Percentiles rank a stretch among this genome's conserved stretches.
Conservation (phyloP, 2,888 invertebrate genomes). For the Tridacna gigas region DNA sequence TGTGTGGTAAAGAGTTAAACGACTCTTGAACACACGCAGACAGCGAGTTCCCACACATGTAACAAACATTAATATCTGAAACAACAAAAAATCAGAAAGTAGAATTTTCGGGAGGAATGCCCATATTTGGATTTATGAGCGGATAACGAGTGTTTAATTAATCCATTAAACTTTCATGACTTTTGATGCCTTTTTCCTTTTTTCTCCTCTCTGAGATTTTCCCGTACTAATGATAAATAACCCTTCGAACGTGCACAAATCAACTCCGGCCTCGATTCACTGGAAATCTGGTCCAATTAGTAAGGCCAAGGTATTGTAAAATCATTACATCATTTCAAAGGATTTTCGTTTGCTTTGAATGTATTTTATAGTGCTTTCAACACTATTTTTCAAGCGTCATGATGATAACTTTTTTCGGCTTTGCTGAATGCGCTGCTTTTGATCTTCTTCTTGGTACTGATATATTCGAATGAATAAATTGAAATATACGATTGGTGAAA, state of each 20-base stretch:
- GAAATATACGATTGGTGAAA: too few relatives aligned
- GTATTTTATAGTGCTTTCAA: too few relatives aligned
- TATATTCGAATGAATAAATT: too few relatives aligned
- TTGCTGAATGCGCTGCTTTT: too few relatives aligned
- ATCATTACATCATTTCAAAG: too few relatives aligned
- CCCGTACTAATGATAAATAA: constrained; percentile 53
- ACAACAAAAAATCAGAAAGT: background rate
- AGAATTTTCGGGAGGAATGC: constrained; percentile 12
- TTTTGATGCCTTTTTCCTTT: constrained; percentile 53
- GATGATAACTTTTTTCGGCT: too few relatives aligned
- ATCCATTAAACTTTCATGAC: constrained; percentile 64
- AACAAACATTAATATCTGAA: too few relatives aligned
- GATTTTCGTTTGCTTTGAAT: too few relatives aligned
- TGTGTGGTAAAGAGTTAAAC: too few relatives aligned
- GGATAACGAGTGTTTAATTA: constrained; percentile 63
- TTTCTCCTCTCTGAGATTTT: constrained; percentile 44
- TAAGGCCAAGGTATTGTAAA: background rate
- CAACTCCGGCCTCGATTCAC: constrained; percentile 42
- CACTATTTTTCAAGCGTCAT: too few relatives aligned
- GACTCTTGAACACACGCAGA: background rate
- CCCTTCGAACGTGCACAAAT: constrained; percentile 38
- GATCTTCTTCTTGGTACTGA: too few relatives aligned
- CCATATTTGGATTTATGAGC: constrained; percentile 50
- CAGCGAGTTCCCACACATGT: constrained; percentile 17
- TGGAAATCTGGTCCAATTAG: background rate